Evolutionary conservation across 2,888 invertebrate genomes (phyloP).

Genomic region (Drosophila merina): DNA sequence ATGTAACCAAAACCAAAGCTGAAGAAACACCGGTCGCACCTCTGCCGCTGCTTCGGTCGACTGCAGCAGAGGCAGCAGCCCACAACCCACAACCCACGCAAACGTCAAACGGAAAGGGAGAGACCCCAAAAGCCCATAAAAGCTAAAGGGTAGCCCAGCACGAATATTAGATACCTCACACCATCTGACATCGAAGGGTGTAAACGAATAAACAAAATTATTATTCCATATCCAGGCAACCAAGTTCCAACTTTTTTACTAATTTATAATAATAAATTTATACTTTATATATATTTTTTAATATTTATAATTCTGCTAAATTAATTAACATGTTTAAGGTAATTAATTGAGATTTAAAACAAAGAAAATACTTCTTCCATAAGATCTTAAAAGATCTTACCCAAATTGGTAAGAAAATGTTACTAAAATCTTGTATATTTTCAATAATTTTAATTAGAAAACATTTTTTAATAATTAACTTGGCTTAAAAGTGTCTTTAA

Average conservation of each 20-base stretch:
- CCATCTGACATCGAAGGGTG: too few relatives aligned
- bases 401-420: too few relatives aligned
- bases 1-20: constrained; percentile 70
- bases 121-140: constrained; percentile 32
- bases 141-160: neutral
- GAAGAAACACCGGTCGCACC: constrained; percentile 67
- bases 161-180: neutral
- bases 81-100: constrained; percentile 27
- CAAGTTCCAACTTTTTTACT: neutral
- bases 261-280: too few relatives aligned
- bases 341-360: too few relatives aligned
- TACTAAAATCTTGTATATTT: too few relatives aligned
- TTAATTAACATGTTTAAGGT: too few relatives aligned
- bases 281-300: too few relatives aligned
- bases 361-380: too few relatives aligned
- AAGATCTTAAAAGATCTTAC: too few relatives aligned
- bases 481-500: neutral
- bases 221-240: neutral
- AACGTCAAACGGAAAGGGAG: constrained; percentile 42
- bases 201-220: neutral
- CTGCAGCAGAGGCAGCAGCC: neutral
- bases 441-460: neutral
- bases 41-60: constrained; percentile 24
- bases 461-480: neutral
- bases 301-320: too few relatives aligned